Percentiles rank a stretch among this genome's conserved stretches.
Conservation (phyloP, 30 jellyfish, hydroid and myxozoan genomes). For the Hydractinia echinata region DNA sequence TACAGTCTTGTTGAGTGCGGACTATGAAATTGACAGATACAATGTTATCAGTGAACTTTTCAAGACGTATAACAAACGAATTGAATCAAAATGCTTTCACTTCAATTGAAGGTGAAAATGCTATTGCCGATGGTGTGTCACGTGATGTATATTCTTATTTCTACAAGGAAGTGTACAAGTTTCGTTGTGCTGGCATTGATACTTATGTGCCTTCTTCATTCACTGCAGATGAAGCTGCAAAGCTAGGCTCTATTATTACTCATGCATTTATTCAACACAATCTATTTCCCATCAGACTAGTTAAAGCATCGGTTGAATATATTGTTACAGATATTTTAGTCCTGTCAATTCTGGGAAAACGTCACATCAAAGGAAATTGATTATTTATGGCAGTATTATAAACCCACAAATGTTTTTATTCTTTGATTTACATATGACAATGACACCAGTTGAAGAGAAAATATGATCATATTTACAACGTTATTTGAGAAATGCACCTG, state of each 20-base stretch:
- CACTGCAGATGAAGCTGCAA: not conserved
- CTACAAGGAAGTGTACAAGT: not conserved
- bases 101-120: not conserved
- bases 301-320: not conserved
- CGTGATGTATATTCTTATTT: not conserved
- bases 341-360: not conserved
- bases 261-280: slow-evolving; percentile 3
- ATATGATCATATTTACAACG: not conserved
- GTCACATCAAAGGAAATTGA: not conserved
- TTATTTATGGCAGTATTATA: too few relatives aligned
- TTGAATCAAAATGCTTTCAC: not conserved
- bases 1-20: too few relatives aligned
- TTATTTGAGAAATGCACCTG: not conserved
- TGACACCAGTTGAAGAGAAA: not conserved
- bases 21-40: slow-evolving; percentile 7
- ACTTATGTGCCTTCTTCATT: not conserved
- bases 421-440: not conserved
- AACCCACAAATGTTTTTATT: not conserved
- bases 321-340: not conserved
- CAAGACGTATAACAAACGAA: not conserved
- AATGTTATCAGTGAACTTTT: not conserved
- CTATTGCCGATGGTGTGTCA: not conserved
- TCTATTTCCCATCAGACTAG: not conserved
- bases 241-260: not conserved
- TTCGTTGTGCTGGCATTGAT: slow-evolving; percentile 14